phyloP scores from a whole-genome alignment of 2,113 vertebrate species.

The Rhea pennata region DNA sequence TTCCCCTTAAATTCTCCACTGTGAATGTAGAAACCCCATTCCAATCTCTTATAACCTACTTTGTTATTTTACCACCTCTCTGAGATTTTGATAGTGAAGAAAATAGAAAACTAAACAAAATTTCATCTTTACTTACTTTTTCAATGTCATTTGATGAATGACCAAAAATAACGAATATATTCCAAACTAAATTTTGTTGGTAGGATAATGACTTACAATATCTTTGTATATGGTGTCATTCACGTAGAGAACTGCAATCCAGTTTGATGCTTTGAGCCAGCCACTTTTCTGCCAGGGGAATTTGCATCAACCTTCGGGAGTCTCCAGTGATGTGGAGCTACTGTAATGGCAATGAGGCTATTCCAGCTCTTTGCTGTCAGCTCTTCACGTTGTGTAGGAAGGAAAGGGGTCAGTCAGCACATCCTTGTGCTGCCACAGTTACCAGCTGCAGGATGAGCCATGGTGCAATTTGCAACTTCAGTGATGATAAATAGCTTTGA shows the following conservation, averaged over 20 bases:
- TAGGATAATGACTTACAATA: not conserved
- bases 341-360: not conserved
- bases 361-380: not conserved
- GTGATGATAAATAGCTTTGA: not conserved
- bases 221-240: not conserved
- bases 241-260: not conserved
- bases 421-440: not conserved
- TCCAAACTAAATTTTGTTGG: not conserved
- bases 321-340: not conserved
- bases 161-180: not conserved
- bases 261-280: not conserved
- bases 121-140: not conserved
- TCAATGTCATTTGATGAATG: not conserved
- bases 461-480: not conserved
- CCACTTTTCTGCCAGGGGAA: not conserved
- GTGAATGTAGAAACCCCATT: not conserved
- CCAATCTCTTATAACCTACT: not conserved
- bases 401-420: not conserved
- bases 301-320: fast-evolving
- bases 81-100: not conserved
- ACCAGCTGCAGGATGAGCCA: not conserved
- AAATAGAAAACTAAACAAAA: not conserved
- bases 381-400: not conserved
- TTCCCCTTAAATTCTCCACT: not conserved
- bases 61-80: not conserved